Base-by-base conservation (phyloP, 2,888 invertebrate genomes). In the Pachydiplax longipennis region DNA sequence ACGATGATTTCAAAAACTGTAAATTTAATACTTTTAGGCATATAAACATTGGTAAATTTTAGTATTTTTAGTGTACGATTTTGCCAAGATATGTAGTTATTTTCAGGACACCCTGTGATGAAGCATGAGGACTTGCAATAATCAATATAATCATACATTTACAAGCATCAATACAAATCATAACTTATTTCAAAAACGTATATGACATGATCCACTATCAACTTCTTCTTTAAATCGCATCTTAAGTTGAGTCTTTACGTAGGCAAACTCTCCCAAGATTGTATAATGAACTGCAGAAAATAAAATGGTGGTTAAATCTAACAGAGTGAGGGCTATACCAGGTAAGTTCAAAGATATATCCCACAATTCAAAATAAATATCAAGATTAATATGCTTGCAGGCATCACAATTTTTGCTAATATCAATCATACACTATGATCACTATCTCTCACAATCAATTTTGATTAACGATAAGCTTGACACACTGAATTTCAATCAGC, bases 341-440 rank as follows among this genome's bases (percentile, higher is more conserved):
- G 37, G 87, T 18, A 37, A n/a, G 61, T n/a, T 4, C n/a, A 12
- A 87, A 87, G 37, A 25, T 73, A 73, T 31, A 31, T 73, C 73
- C 65, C 87, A 87, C 61, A 65, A 87, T 35, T 87, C 87, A 87
- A 87, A 87, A 87, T 61, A 61, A 87, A 61, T 87, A 87, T 87
- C 87, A 87, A 87, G 87, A 61, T 87, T 87, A 87, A 87, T 65
- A 87, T 87, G 87, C 87, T 87, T 87, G 31, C 37, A 25, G 73
- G 73, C 87, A 87, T 87, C 87, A 87, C 87, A 58, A 58, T 61
- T 87, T 87, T 61, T 61, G 31, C 87, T 87, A 87, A 87, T 87
- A 87, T 87, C 87, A 87, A 61, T 37, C 87, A 65, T 87, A 61
- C 87, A 61, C 37, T 58, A 83, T 83, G 18, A 35, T 87, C 31